Evolutionary conservation across 2,888 invertebrate genomes (phyloP).

Genomic region (Sisyra nigra): DNA sequence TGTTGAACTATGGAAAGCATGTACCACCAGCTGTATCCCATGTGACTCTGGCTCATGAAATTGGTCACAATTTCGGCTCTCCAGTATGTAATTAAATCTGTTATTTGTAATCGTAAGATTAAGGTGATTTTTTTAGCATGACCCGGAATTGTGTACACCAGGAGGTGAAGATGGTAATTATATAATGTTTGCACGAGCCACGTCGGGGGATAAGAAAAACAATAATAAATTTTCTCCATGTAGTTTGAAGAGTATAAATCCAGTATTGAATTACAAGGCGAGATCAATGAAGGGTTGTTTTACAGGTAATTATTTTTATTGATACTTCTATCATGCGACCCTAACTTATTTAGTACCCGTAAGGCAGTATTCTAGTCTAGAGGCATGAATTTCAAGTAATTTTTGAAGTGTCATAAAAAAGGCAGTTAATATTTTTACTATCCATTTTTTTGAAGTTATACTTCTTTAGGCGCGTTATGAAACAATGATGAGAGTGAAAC

Average conservation of each 20-base stretch:
- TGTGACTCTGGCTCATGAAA: conserved; percentile 96
- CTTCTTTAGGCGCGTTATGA: too few relatives aligned
- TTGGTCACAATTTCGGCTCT: conserved; percentile 98
- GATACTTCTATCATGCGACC: background rate
- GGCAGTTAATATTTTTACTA: too few relatives aligned
- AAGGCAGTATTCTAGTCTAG: too few relatives aligned
- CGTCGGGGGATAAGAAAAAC: conserved; percentile 94
- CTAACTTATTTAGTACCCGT: too few relatives aligned
- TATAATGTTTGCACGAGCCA: conserved; percentile 98
- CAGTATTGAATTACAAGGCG: conserved; percentile 83
- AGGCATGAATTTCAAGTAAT: too few relatives aligned
- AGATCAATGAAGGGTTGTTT: conserved; percentile 84
- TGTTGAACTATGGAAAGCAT: conserved; percentile 94
- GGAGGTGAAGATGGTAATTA: conserved; percentile 95
- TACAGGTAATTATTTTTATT: conserved; percentile 41
- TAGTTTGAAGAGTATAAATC: conserved; percentile 81
- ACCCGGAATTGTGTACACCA: conserved; percentile 86
- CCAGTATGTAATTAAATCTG: conserved; percentile 46
- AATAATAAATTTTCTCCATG: conserved; percentile 96
- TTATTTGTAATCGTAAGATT: too few relatives aligned
- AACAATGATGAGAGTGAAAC: too few relatives aligned
- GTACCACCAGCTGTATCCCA: conserved; percentile 97
- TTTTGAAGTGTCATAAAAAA: too few relatives aligned
- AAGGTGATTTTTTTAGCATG: conserved; percentile 76
- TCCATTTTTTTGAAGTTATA: too few relatives aligned